Percentiles rank a stretch among this genome's conserved stretches.
phyloP scores from a whole-genome alignment of 2,797 vertebrate species.

The Columba guinea region DNA sequence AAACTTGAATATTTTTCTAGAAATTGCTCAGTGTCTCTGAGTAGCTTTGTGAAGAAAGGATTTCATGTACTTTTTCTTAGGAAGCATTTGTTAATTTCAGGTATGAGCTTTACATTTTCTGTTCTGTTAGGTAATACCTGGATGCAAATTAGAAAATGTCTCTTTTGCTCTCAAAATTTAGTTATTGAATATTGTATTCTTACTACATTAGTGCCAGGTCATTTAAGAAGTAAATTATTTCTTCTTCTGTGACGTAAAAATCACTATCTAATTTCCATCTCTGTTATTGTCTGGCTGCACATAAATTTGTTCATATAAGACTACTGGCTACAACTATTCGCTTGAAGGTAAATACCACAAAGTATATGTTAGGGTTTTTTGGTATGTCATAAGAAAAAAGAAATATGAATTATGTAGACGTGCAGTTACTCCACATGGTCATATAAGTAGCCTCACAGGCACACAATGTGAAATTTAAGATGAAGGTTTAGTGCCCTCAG shows the following conservation, averaged over 20 bases:
- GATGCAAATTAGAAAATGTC: not conserved
- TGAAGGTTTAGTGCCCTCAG: not conserved
- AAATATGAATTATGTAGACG: not conserved
- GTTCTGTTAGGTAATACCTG: not conserved
- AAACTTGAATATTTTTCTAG: not conserved
- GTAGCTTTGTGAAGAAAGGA: not conserved
- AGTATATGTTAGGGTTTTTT: not conserved
- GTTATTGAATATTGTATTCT: not conserved
- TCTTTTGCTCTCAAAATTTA: not conserved
- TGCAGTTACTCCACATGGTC: not conserved
- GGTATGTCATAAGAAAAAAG: not conserved
- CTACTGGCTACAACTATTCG: not conserved
- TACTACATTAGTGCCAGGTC: not conserved
- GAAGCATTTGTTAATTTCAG: not conserved
- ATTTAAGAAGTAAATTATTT: constrained; percentile 4
- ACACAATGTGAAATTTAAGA: not conserved
- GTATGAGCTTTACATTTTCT: not conserved
- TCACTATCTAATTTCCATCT: not conserved
- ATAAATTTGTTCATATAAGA: not conserved
- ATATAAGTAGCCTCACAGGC: not conserved
- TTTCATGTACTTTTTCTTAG: not conserved
- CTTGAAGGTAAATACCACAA: not conserved
- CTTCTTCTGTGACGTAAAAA: not conserved
- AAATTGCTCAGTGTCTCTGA: not conserved
- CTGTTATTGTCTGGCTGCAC: not conserved